phyloP scores from a whole-genome alignment of 1,140 invertebrate species.

The Capitella teleta region DNA sequence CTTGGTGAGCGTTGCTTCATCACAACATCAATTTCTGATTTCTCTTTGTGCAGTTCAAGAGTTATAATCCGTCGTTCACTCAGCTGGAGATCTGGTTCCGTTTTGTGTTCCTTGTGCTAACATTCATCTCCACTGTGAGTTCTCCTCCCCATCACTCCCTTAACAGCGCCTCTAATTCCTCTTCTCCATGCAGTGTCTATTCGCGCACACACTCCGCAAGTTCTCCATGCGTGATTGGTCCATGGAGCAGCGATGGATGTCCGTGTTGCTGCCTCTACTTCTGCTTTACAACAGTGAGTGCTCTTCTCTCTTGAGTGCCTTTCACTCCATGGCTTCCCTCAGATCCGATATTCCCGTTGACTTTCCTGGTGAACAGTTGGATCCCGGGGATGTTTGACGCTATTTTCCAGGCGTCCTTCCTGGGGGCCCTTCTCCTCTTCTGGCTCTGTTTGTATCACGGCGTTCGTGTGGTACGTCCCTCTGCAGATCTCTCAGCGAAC shows the following conservation, averaged over 20 bases:
- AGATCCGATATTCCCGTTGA: conserved; percentile 86
- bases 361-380: conserved; percentile 78
- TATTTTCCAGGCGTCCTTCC: conserved; percentile 77
- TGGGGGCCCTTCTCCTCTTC: conserved; percentile 75
- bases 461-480: conserved; percentile 62
- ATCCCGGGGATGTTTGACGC: conserved; percentile 81
- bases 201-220: conserved; percentile 73
- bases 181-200: no score
- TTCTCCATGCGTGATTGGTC: conserved; percentile 88
- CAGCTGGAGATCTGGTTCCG: conserved; percentile 95
- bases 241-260: conserved; percentile 95
- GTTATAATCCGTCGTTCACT: conserved; percentile 87
- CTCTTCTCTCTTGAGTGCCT: neutral
- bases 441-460: conserved; percentile 94
- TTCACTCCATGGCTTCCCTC: neutral
- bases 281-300: conserved; percentile 77
- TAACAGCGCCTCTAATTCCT: no score
- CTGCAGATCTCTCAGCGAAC: neutral
- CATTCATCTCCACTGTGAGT: conserved; percentile 80
- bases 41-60: conserved; percentile 73
- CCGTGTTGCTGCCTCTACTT: conserved; percentile 73
- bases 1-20: conserved; percentile 41
- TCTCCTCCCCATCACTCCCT: neutral
- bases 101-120: conserved; percentile 77
- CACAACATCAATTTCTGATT: neutral